These are phyloP conservation scores for Tinamus major DNA, from an alignment of 2,797 vertebrate species.

Conservation along the genomic window DNA sequence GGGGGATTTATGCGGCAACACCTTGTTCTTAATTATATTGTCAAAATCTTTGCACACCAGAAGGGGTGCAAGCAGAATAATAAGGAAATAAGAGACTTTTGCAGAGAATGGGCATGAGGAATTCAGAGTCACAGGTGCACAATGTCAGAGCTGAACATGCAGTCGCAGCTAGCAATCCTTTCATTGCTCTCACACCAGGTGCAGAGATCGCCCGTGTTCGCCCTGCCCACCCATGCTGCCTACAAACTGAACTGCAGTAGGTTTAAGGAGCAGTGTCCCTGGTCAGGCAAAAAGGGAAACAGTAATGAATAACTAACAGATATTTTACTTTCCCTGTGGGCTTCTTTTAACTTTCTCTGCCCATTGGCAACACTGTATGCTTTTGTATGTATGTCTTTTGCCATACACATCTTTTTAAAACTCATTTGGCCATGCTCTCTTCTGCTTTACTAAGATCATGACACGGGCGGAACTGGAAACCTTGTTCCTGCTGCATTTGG, in stretches of 20 bases:
- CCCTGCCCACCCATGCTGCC: background rate
- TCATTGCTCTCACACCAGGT: background rate
- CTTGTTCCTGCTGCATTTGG: background rate
- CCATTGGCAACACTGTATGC: background rate
- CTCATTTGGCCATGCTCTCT: fast-evolving
- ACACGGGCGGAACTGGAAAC: background rate
- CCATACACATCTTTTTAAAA: background rate
- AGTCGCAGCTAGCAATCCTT: background rate
- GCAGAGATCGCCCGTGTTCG: background rate
- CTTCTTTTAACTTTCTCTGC: background rate
- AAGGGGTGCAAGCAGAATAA: no score
- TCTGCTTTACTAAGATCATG: background rate
- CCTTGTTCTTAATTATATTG: fast-evolving
- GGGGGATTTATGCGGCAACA: background rate
- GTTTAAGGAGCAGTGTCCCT: background rate
- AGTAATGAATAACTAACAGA: background rate
- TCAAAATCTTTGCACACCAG: background rate
- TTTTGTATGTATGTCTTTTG: background rate
- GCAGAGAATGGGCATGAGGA: background rate
- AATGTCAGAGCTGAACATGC: background rate
- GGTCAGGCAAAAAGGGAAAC: background rate
- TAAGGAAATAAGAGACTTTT: no score
- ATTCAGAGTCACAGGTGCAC: background rate
- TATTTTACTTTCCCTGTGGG: background rate
- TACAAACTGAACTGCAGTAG: background rate